phyloP scores from a whole-genome alignment of 2,888 invertebrate genomes.

The Nymphalis c-album region DNA sequence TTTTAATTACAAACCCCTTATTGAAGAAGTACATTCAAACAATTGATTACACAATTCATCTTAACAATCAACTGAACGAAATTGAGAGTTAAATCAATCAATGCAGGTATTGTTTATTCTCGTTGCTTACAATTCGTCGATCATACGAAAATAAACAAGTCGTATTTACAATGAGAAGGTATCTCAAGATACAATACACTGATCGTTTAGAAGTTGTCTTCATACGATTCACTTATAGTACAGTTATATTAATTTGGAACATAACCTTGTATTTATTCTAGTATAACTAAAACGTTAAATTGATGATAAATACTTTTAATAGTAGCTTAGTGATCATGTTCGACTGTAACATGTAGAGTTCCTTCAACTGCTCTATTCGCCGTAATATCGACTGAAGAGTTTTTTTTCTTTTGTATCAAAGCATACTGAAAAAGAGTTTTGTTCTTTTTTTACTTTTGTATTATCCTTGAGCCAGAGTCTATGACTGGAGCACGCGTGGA shows the following conservation, averaged over 20 bases:
- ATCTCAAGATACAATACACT: slow-evolving; percentile 3
- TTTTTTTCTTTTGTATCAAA: slow-evolving; percentile 11
- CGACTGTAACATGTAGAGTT: background rate
- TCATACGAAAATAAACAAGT: slow-evolving; percentile 52
- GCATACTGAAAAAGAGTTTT: slow-evolving; percentile 5
- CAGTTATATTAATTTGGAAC: background rate
- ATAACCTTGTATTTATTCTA: too few relatives aligned
- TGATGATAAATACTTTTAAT: too few relatives aligned
- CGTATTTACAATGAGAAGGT: slow-evolving; percentile 32
- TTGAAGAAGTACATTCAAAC: slow-evolving; percentile 30
- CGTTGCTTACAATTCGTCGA: slow-evolving; percentile 52
- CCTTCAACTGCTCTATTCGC: slow-evolving; percentile 2
- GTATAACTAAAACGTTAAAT: too few relatives aligned
- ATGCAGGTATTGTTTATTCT: slow-evolving; percentile 54
- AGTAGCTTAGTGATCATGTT: background rate
- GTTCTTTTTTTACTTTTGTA: background rate
- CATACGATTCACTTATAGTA: background rate
- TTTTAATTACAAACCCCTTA: slow-evolving; percentile 5
- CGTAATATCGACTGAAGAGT: slow-evolving; percentile 3
- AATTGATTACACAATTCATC: slow-evolving; percentile 30
- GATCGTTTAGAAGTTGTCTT: slow-evolving; percentile 16
- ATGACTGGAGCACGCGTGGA: too few relatives aligned
- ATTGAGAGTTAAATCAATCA: slow-evolving; percentile 52
- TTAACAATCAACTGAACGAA: slow-evolving; percentile 38
- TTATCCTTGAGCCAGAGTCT: background rate